Evolutionary conservation across 1,140 invertebrate genomes (phyloP), one percentile per base, ranked within the genome.

Genomic region (Coptotermes formosanus): DNA sequence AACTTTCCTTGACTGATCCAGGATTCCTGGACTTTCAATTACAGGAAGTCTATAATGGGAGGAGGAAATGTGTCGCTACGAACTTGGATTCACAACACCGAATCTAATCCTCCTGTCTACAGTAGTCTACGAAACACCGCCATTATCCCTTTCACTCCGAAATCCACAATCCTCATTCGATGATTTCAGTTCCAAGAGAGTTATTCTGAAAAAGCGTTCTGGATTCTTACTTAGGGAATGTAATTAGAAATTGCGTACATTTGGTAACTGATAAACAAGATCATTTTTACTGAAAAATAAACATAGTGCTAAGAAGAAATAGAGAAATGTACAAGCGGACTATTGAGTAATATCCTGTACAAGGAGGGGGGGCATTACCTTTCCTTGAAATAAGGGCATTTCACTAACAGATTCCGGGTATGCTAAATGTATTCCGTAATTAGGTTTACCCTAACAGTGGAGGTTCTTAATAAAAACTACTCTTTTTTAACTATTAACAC

Each of bases 21-120:
- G 64, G 1, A 75, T 75, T 75, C 64, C 64, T 75, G 64, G 64
- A 75, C 64, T 75, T 75, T 75, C 64, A 75, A 75, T 75, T 75
- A 75, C 64, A 75, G n/a, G 6, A 25, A 8, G 6, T 75, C 25
- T 30, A 75, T 30, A 75, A 75, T 25, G 64, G 64, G 64, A 30
- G 1, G 59, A 7, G n/a, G 64, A 16, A 55, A 30, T 75, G 64
- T 75, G 64, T 75, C 64, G 64, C 64, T 75, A 30, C n/a, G 25
- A 75, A 75, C 64, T 75, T 30, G 7, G 64, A 75, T 30, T 75
- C 64, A 75, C 3, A 75, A 75, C 25, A 30, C n/a, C 64, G n/a
- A 75, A 75, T 8, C 64, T 75, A 75, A 75, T 75, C 64, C n/a
- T 30, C 9, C 64, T 75, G 64, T 75, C 64, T 75, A 75, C 64